Conservation (phyloP, 2,113 vertebrate species). For the Megalops atlanticus region DNA sequence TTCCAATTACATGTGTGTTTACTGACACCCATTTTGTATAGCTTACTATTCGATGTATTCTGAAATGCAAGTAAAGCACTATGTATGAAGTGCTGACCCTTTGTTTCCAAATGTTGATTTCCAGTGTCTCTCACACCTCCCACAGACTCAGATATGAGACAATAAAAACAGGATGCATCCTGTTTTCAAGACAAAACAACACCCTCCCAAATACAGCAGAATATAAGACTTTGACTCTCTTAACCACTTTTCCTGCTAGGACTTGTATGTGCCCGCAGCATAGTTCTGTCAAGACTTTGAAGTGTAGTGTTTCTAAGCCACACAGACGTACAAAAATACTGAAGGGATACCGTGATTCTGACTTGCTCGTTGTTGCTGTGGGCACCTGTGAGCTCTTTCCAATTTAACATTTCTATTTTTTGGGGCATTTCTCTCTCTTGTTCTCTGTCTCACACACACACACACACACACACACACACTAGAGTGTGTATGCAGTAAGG, state of each 20-base stretch:
- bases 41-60: too few species aligned
- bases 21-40: too few species aligned
- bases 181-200: background rate
- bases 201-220: background rate
- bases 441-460: background rate
- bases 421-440: background rate
- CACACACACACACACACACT: background rate
- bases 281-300: background rate
- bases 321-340: background rate
- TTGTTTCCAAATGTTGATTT: too few species aligned
- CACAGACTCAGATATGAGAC: too few species aligned
- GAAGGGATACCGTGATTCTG: slow-evolving; percentile 4
- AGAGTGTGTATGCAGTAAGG: background rate
- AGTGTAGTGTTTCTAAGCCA: background rate
- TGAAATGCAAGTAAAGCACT: too few species aligned
- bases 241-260: slow-evolving; percentile 13
- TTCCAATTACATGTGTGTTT: too few species aligned
- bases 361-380: background rate
- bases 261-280: background rate
- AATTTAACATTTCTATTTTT: too few species aligned
- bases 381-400: background rate
- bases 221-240: background rate
- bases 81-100: too few species aligned
- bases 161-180: too few species aligned
- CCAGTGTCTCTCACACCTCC: too few species aligned